These are phyloP conservation scores for Chiropotes sagulatus DNA, from an alignment of 2,797 vertebrate genomes.

Conservation along the genomic window DNA sequence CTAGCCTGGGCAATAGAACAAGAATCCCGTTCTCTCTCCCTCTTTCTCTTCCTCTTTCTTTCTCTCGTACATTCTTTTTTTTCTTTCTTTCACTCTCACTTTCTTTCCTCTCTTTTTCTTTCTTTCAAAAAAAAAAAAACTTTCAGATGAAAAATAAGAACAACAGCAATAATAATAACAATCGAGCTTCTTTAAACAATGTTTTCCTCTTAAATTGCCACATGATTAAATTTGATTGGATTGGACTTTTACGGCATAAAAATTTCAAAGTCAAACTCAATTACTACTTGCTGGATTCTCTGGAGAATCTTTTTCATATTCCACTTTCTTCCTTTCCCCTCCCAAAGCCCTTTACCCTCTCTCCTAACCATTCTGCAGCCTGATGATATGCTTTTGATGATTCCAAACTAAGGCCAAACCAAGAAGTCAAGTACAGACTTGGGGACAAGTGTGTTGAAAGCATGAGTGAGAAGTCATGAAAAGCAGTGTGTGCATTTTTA, in stretches of 20 bases:
- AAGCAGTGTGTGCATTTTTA: neutral
- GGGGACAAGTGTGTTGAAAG: neutral
- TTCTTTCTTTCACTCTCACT: too few species aligned
- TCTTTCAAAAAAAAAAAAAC: too few species aligned
- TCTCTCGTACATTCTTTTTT: too few species aligned
- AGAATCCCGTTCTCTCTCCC: too few species aligned
- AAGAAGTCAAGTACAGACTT: neutral
- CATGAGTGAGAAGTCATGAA: neutral
- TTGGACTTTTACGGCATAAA: constrained; percentile 92
- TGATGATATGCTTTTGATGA: neutral
- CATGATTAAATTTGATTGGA: constrained; percentile 90
- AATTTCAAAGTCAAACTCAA: constrained; percentile 81
- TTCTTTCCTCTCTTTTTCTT: too few species aligned
- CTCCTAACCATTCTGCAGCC: neutral
- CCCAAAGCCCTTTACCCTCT: neutral
- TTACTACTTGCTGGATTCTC: neutral
- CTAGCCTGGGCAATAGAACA: too few species aligned
- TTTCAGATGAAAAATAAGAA: neutral
- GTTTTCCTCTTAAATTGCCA: constrained; percentile 92
- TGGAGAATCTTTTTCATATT: neutral
- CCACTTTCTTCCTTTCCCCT: neutral
- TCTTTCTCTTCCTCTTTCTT: too few species aligned
- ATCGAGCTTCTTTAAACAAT: constrained; percentile 86
- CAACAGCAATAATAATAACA: neutral
- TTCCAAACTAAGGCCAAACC: neutral